Percentiles rank a stretch among this genome's conserved stretches.
Evolutionary conservation across 2,797 vertebrate genomes (phyloP).

Genomic region (Centropyge bicolor): DNA sequence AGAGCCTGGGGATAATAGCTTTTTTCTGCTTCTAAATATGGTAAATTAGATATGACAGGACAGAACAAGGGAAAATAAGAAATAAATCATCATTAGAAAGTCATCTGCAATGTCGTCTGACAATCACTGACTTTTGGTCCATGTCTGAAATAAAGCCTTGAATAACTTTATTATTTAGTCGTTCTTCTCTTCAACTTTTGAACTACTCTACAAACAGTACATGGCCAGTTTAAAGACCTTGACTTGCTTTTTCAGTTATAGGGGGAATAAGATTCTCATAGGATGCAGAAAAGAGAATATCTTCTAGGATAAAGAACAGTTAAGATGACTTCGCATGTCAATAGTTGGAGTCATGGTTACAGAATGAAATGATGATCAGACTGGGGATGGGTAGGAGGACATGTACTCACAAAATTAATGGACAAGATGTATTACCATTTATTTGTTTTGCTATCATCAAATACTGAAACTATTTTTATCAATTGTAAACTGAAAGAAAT

Average conservation of each 20-base stretch:
- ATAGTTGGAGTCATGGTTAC: background rate
- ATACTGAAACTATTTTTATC: background rate
- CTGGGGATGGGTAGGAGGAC: background rate
- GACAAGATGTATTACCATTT: background rate
- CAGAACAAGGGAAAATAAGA: too few relatives aligned
- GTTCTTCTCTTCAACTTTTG: background rate
- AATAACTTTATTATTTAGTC: background rate
- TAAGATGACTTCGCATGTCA: background rate
- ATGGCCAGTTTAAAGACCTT: background rate
- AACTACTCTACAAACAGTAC: background rate
- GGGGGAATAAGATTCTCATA: background rate
- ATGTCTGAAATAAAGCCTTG: background rate
- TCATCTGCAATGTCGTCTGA: conserved; percentile 14
- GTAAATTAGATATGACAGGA: conserved; percentile 3
- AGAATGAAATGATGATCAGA: background rate
- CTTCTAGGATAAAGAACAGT: background rate
- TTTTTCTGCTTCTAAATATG: background rate
- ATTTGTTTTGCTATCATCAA: background rate
- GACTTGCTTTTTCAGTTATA: background rate
- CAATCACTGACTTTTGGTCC: background rate
- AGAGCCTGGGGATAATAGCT: background rate
- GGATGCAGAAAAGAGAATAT: background rate
- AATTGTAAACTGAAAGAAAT: background rate
- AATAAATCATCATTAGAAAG: conserved; percentile 14
- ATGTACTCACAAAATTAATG: background rate